A percentile compares a stretch with the other conserved stretches of the same genome.
These are phyloP conservation scores for Phylloscopus trochilus DNA, from an alignment of 2,113 vertebrate genomes.

Conservation along the genomic window DNA sequence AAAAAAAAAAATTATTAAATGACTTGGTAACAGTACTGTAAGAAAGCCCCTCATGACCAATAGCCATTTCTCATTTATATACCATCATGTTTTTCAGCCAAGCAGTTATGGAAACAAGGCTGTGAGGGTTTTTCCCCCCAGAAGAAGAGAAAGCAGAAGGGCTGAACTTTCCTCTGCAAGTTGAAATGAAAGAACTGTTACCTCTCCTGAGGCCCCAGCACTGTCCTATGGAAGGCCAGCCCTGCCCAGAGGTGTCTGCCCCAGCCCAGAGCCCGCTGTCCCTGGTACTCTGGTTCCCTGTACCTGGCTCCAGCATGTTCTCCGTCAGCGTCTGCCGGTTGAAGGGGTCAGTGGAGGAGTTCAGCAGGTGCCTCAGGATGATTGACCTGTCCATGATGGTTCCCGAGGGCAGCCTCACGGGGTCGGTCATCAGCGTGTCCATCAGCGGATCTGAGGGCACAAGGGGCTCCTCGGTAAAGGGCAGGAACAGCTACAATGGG, in stretches of 20 bases:
- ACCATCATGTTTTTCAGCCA: neutral
- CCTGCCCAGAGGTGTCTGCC: fast-evolving
- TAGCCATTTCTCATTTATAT: neutral
- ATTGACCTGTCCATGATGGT: slow-evolving; percentile 96
- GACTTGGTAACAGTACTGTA: neutral
- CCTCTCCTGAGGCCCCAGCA: neutral
- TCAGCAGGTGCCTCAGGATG: slow-evolving; percentile 94
- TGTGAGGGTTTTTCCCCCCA: fast-evolving
- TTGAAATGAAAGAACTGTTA: neutral
- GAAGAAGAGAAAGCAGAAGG: neutral
- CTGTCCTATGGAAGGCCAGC: fast-evolving
- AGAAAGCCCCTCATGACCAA: neutral
- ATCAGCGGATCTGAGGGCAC: slow-evolving; percentile 88
- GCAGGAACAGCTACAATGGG: neutral
- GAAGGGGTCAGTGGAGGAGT: slow-evolving; percentile 97
- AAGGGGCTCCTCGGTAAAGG: neutral
- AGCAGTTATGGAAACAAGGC: neutral
- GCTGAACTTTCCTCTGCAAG: neutral
- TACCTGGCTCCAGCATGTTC: slow-evolving; percentile 97
- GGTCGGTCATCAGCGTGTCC: slow-evolving; percentile 98
- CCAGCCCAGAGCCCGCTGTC: neutral
- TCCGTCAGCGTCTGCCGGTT: slow-evolving; percentile 95
- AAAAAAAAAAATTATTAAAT: neutral
- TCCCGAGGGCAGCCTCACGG: slow-evolving; percentile 92
- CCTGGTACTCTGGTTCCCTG: no score